phyloP scores from a whole-genome alignment of 2,113 vertebrate genomes.

The Peromyscus californicus region DNA sequence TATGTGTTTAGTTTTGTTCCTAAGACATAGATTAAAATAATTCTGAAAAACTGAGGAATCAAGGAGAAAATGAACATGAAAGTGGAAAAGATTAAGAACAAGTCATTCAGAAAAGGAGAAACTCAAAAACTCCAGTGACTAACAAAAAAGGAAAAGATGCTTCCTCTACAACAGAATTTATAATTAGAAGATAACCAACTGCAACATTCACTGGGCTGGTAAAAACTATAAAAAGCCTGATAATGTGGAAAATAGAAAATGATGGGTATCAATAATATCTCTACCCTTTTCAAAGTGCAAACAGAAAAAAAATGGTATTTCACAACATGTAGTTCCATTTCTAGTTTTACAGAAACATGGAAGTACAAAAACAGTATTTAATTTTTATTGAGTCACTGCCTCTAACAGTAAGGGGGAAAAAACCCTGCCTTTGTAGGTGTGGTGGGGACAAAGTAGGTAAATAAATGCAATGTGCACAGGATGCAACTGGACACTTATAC shows the following conservation, averaged over 20 bases:
- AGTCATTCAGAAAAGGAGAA: background rate
- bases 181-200: background rate
- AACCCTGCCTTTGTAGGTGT: background rate
- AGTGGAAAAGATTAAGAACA: background rate
- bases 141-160: background rate
- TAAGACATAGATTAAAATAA: background rate
- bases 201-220: background rate
- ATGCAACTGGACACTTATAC: background rate
- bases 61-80: background rate
- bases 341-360: background rate
- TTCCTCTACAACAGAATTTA: background rate
- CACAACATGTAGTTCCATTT: background rate
- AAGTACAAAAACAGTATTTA: background rate
- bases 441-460: background rate
- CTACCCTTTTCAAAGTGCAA: background rate
- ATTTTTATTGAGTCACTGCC: background rate
- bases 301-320: background rate
- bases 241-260: background rate
- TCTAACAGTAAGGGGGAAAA: background rate
- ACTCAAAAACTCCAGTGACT: background rate
- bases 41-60: background rate
- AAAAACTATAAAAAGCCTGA: background rate
- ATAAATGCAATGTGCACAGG: background rate
- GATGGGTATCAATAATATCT: background rate
- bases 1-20: conserved; percentile 12